phyloP scores from a whole-genome alignment of 2,113 vertebrate genomes.

The Oriolus oriolus region DNA sequence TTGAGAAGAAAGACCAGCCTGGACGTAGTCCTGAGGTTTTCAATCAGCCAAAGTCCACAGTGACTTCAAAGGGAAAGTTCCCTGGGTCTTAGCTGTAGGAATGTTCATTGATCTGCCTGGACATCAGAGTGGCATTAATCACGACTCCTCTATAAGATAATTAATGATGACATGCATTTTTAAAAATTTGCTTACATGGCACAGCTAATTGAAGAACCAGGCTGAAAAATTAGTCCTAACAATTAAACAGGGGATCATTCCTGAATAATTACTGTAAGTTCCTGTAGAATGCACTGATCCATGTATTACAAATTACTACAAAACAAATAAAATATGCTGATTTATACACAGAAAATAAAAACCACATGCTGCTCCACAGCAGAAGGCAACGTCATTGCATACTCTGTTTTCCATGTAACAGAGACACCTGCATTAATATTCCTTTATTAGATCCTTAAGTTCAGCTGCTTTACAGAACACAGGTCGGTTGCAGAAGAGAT shows the following conservation, averaged over 20 bases:
- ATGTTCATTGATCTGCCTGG: background rate
- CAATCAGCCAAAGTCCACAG: background rate
- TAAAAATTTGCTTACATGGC: background rate
- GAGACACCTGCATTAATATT: slow-evolving; percentile 7
- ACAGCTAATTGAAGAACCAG: background rate
- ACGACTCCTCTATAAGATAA: background rate
- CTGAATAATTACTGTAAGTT: background rate
- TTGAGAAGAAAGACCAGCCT: background rate
- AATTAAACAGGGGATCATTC: background rate
- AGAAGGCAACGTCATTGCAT: background rate
- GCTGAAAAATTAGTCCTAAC: background rate
- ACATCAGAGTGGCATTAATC: background rate
- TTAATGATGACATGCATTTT: background rate
- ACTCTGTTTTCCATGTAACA: background rate
- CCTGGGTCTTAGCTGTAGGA: background rate
- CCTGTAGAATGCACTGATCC: background rate
- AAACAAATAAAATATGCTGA: background rate
- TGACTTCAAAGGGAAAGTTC: background rate
- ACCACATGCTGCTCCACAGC: background rate
- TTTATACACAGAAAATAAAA: background rate
- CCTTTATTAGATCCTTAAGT: background rate
- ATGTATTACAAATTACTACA: background rate
- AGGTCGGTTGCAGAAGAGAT: background rate
- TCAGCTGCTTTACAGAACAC: background rate
- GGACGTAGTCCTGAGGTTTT: background rate